Base-by-base conservation (phyloP, 2,113 vertebrate genomes). In the Brachionichthys hirsutus region DNA sequence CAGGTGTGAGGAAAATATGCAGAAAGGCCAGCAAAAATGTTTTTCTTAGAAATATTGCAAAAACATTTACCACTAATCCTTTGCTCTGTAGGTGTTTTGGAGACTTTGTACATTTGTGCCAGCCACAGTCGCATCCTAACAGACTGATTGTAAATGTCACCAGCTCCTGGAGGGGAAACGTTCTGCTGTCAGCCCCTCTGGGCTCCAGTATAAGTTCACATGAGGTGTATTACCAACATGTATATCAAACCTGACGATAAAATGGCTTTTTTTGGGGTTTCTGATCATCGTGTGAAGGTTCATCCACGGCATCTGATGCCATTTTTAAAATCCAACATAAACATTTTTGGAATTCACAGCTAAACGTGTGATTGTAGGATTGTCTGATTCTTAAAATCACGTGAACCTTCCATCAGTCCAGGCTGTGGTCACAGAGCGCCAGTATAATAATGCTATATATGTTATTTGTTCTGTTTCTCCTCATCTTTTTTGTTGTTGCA, bases 401-500 rank as follows among this genome's bases (percentile, higher is more conserved):
- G 12, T 36, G 6, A 51, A 6, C 0, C 8, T 44, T 6, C 13
- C 16, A 41, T 17, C 16, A 38, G 5, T 9, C 35, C 16, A 38
- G 30, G 9, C 9, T 13, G 43, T 4, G 57, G 18, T 30, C 42
- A 12, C 8, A 46, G 24, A 34, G 38, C 12, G n/a, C 36, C 48
- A 35, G 47, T 43, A 20, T 18, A 16, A 19, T 41, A 17, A 49
- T 61, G 11, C 9, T 30, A 30, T 30, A 30, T 4, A 30, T 30
- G 6, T 30, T 30, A 30, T 19, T 20, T 17, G 36, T 48, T 30
- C 2, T 16, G 22, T 6, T 36, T 24, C 36, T 45, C 45, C 34
- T n/a, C 15, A 14, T 56, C 2, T 17, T n/a, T 9, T 42, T 10
- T 54, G 22, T 51, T 53, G n/a, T 38, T 59, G 56, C 53, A 67